These are phyloP conservation scores for Arctia plantaginis DNA, from an alignment of 2,888 invertebrate genomes.

Conservation along the genomic window DNA sequence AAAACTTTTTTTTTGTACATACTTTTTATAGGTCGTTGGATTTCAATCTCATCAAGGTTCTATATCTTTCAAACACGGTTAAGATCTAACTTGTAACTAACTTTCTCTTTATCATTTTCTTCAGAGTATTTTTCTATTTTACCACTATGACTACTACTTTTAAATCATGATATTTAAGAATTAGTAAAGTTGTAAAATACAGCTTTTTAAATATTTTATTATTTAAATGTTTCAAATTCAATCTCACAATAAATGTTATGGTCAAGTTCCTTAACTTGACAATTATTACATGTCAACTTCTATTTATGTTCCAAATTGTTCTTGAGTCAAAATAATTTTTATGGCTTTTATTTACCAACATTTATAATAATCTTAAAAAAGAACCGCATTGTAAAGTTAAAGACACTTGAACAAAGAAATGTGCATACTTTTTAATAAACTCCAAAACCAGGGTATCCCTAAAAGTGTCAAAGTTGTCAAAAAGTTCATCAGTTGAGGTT, in stretches of 20 bases:
- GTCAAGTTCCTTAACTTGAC: too few relatives aligned
- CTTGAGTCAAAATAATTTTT: not conserved
- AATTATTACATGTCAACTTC: too few relatives aligned
- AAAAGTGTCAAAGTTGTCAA: constrained; percentile 34
- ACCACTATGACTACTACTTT: too few relatives aligned
- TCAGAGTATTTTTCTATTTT: too few relatives aligned
- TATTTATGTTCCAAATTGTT: not conserved
- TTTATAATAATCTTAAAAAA: not conserved
- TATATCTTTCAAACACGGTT: too few relatives aligned
- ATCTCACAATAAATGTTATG: too few relatives aligned
- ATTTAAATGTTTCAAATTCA: too few relatives aligned
- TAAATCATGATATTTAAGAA: too few relatives aligned
- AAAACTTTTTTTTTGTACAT: not conserved
- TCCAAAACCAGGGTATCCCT: not conserved
- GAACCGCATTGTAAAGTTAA: not conserved
- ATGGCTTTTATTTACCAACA: not conserved
- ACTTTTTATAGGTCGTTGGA: not conserved
- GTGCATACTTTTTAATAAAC: not conserved
- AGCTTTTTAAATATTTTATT: too few relatives aligned
- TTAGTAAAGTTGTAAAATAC: too few relatives aligned
- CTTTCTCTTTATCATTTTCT: too few relatives aligned
- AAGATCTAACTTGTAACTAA: too few relatives aligned
- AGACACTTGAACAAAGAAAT: not conserved
- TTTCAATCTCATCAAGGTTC: not conserved
- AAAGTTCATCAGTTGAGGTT: constrained; percentile 43